Conservation (phyloP, 2,797 vertebrate genomes). For the Hephaestus fuliginosus region DNA sequence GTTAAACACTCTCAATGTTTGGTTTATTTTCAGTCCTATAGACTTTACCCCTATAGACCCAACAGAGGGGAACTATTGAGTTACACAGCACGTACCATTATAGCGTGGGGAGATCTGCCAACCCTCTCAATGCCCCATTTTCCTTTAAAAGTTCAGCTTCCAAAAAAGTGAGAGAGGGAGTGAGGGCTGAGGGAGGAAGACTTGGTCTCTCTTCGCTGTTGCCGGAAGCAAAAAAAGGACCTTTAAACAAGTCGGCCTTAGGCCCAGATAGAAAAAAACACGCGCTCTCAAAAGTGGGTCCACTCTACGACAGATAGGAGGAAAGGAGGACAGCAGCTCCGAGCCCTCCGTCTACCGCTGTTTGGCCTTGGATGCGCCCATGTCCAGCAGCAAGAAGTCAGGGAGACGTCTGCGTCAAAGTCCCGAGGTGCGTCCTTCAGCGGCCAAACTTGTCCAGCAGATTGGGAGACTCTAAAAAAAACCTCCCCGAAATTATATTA, state of each 20-base stretch:
- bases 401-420: constrained; percentile 75
- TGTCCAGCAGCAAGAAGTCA: constrained; percentile 71
- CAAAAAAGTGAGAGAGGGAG: constrained; percentile 83
- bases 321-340: constrained; percentile 66
- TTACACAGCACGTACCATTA: constrained; percentile 91
- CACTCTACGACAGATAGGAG: constrained; percentile 69
- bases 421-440: constrained; percentile 74
- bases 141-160: constrained; percentile 88
- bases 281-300: constrained; percentile 78
- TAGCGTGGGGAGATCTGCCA: constrained; percentile 88
- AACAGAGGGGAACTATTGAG: constrained; percentile 81
- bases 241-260: constrained; percentile 84
- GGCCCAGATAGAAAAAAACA: constrained; percentile 77
- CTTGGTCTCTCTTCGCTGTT: constrained; percentile 86
- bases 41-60: constrained; percentile 73
- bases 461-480: constrained; percentile 46
- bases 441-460: constrained; percentile 72
- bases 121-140: constrained; percentile 90
- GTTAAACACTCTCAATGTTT: constrained; percentile 42
- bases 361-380: constrained; percentile 73
- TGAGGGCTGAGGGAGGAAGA: constrained; percentile 80
- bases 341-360: constrained; percentile 60
- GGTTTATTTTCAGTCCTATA: constrained; percentile 63
- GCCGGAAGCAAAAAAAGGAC: constrained; percentile 86
- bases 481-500: constrained; percentile 36